A percentile compares a stretch with the other conserved stretches of the same genome.
Evolutionary conservation across 2,888 invertebrate genomes (phyloP).

Genomic region (Gymnoscelis rufifasciata): DNA sequence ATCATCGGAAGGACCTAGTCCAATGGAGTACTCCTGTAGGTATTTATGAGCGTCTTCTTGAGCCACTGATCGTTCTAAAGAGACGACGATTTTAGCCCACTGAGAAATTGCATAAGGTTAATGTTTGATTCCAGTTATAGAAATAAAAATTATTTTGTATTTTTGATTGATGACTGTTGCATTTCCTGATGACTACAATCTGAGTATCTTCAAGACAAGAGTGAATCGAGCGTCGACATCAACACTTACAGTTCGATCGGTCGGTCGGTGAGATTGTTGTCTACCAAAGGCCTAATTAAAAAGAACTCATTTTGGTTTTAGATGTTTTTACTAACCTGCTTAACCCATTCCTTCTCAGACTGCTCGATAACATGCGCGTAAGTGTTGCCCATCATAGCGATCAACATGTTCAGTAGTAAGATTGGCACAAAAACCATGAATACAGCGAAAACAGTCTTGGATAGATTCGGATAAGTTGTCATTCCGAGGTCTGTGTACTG

Average conservation of each 20-base stretch:
- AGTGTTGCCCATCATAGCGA: slow-evolving; percentile 99
- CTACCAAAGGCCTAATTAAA: too few relatives aligned
- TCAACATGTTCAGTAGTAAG: slow-evolving; percentile 95
- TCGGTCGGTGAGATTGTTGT: too few relatives aligned
- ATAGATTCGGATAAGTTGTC: slow-evolving; percentile 94
- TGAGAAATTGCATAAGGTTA: slow-evolving; percentile 49
- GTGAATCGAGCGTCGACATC: too few relatives aligned
- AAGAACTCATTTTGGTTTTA: too few relatives aligned
- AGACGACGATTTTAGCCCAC: slow-evolving; percentile 99
- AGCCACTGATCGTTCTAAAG: slow-evolving; percentile 95
- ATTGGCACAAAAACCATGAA: slow-evolving; percentile 99
- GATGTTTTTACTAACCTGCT: slow-evolving; percentile 83
- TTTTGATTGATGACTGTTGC: too few relatives aligned
- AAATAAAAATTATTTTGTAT: too few relatives aligned
- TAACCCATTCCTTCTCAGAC: slow-evolving; percentile 99
- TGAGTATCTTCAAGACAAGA: too few relatives aligned
- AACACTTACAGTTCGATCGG: too few relatives aligned
- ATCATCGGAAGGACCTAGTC: slow-evolving; percentile 90
- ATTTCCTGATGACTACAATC: too few relatives aligned
- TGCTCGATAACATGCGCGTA: slow-evolving; percentile 98
- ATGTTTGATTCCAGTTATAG: not conserved
- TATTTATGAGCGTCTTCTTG: slow-evolving; percentile 94
- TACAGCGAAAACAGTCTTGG: slow-evolving; percentile 96
- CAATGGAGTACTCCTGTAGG: slow-evolving; percentile 96
- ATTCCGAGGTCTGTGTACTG: slow-evolving; percentile 95